Conservation (phyloP, 2,113 vertebrate species). For the Burhinus oedicnemus region DNA sequence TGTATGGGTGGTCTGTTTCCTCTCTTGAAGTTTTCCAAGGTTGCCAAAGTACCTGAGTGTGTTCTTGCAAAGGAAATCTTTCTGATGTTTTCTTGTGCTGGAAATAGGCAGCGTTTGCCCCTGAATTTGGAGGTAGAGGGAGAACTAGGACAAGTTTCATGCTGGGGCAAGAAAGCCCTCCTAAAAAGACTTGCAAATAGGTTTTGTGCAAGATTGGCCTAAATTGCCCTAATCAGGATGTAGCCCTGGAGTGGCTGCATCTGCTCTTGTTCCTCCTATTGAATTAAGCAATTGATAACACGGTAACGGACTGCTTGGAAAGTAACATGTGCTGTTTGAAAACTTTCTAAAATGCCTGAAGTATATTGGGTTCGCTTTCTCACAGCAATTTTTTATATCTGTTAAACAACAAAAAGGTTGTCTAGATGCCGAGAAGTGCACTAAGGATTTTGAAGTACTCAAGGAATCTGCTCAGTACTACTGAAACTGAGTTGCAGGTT, state of each 20-base stretch:
- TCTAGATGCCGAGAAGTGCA: not conserved
- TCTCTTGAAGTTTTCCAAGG: conserved; percentile 7
- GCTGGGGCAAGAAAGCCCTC: not conserved
- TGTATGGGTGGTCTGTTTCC: conserved; percentile 26
- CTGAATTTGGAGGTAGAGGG: not conserved
- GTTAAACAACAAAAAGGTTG: not conserved
- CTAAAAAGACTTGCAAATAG: not conserved
- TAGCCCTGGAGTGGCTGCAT: not conserved
- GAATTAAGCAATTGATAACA: not conserved
- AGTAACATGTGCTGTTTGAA: not conserved
- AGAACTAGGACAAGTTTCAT: not conserved
- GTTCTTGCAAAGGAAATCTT: conserved; percentile 50
- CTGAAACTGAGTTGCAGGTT: not conserved
- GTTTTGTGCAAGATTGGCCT: not conserved
- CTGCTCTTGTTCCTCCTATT: not conserved
- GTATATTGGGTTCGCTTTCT: not conserved
- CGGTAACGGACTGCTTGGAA: not conserved
- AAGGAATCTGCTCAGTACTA: not conserved
- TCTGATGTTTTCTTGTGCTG: conserved; percentile 44
- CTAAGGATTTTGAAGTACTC: not conserved
- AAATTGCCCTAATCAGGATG: not conserved
- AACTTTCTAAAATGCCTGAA: not conserved
- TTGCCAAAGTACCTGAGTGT: conserved; percentile 49
- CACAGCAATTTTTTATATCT: not conserved
- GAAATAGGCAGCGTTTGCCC: not conserved